phyloP scores from a whole-genome alignment of 2,888 invertebrate genomes.

The Drosophila incognita region DNA sequence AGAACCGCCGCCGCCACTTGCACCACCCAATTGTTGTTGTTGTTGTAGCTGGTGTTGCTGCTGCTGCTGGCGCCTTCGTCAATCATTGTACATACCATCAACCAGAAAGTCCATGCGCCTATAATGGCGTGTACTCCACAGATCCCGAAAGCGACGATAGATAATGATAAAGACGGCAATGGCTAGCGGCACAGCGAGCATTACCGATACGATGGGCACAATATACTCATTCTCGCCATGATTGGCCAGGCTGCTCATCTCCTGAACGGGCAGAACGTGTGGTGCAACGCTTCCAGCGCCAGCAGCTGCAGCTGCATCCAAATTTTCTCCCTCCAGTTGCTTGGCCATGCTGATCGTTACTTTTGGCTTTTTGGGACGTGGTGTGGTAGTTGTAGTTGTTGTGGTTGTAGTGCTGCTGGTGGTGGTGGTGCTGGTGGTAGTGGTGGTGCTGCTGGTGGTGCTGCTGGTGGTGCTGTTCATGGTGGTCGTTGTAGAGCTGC shows the following conservation, averaged over 20 bases:
- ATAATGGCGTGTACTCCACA: constrained; percentile 94
- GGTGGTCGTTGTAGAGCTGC: constrained; percentile 1
- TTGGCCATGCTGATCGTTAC: constrained; percentile 85
- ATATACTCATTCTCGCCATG: constrained; percentile 88
- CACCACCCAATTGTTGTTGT: constrained; percentile 16
- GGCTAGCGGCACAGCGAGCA: constrained; percentile 89
- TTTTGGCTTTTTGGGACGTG: constrained; percentile 86
- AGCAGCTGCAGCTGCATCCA: constrained; percentile 1
- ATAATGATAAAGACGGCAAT: constrained; percentile 89
- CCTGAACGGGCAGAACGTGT: constrained; percentile 76
- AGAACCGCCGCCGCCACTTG: not conserved
- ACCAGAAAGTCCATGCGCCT: constrained; percentile 94
- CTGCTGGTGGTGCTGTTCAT: not conserved
- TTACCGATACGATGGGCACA: constrained; percentile 90
- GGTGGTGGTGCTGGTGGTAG: constrained; percentile 23
- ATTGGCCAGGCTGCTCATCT: constrained; percentile 59
- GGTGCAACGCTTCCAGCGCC: constrained; percentile 33
- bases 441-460: constrained; percentile 9
- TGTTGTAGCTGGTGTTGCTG: not conserved
- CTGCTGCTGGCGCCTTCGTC: constrained; percentile 72
- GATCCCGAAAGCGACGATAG: constrained; percentile 90
- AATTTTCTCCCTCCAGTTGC: constrained; percentile 47
- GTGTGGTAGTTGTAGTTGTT: constrained; percentile 75
- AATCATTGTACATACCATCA: constrained; percentile 95
- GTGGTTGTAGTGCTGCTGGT: constrained; percentile 67